These are phyloP conservation scores for Chloebia gouldiae DNA, from an alignment of 2,113 vertebrate species.

Conservation along the genomic window DNA sequence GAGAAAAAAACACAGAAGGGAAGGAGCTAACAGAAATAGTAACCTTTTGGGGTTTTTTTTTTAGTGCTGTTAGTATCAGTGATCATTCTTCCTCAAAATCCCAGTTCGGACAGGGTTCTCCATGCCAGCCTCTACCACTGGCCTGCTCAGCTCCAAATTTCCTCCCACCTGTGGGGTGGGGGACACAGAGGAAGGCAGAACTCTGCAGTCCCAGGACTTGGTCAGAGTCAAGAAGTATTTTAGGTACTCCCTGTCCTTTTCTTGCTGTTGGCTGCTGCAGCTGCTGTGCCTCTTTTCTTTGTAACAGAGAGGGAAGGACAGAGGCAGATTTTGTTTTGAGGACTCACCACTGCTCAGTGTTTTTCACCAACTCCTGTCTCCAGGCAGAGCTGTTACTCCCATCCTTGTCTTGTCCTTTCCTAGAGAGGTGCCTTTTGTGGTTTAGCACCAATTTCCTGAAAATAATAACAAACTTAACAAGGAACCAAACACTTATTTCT, in stretches of 20 bases:
- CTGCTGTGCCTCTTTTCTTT: slow-evolving; percentile 7
- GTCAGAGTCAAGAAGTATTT: background rate
- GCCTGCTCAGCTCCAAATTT: background rate
- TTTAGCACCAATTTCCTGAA: background rate
- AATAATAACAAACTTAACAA: background rate
- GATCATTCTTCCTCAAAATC: background rate
- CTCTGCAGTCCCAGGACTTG: background rate
- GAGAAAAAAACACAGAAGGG: background rate
- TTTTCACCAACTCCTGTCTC: background rate
- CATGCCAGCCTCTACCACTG: background rate
- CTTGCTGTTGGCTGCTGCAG: background rate
- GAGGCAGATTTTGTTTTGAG: background rate
- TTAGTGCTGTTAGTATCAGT: background rate
- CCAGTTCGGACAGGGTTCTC: no score
- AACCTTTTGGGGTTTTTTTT: fast-evolving
- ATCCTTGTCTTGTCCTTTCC: background rate
- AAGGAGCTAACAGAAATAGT: background rate
- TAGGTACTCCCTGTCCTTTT: background rate
- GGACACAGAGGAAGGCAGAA: background rate
- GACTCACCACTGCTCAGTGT: background rate
- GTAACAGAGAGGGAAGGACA: background rate
- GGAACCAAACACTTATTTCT: background rate
- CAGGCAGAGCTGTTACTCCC: background rate
- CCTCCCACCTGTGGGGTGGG: background rate
- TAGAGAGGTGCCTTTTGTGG: background rate